Evolutionary conservation across 2,888 invertebrate genomes (phyloP), one percentile per base, ranked within the genome.

Genomic region (Drosophila prostipennis): DNA sequence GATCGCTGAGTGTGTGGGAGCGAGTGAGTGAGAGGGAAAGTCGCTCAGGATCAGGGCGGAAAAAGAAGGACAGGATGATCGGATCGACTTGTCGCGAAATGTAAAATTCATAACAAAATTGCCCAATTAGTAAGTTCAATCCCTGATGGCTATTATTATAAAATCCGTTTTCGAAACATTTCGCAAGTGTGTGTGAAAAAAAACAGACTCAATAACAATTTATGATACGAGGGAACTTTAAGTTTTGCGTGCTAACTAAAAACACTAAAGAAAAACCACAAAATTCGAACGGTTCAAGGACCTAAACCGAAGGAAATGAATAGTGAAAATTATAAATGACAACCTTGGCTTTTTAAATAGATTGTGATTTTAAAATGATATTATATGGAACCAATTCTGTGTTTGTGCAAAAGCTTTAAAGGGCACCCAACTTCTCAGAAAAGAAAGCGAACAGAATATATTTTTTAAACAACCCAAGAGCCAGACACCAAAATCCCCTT

Each of bases 91-190:
- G 43, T 26, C 42, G 46, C 55, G 29, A 52, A 55, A 59, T 60
- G 52, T 32, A 10, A 46, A 46, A n/a, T 54, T 26, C 26, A 39
- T 26, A 54, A 34, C 14, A 72, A 45, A 60, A 60, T 63, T 42
- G 64, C 48, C 59, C 69, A 87, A 89, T 85, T 75, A 72, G 74
- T 80, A 78, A 87, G 76, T 67, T 77, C 29, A 79, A 77, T 76
- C 60, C 63, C 71, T 74, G 48, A 14, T 63, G 49, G 36, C 45
- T 61, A 70, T 57, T 52, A 64, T 63, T 64, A 78, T 71, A 74
- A 78, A 77, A 70, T 61, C 43, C 16, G 40, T 57, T 67, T 68
- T 70, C 48, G 56, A 73, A 74, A 70, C 40, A 68, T 80, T 86
- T 88, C 76, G 48, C 88, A 74, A 49, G 36, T 19, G 56, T 49